Percentiles rank a stretch among this genome's conserved stretches.
These are phyloP conservation scores for Heteromormyrus szaboi DNA, from an alignment of 2,797 vertebrate genomes.

Conservation along the genomic window DNA sequence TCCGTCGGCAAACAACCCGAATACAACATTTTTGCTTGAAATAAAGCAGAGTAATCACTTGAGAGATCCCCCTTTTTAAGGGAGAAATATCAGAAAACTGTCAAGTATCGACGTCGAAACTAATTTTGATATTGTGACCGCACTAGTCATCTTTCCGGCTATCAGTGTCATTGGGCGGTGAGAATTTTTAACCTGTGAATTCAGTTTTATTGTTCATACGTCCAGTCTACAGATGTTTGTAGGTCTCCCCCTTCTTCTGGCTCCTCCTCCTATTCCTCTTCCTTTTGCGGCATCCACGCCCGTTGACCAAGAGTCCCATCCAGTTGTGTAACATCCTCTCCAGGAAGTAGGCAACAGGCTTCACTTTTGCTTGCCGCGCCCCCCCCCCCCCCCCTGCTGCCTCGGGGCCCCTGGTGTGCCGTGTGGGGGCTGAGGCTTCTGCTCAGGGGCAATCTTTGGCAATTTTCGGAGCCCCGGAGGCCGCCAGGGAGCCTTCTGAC, in stretches of 20 bases:
- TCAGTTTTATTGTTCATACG: background rate
- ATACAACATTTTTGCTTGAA: background rate
- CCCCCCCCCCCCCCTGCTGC: background rate
- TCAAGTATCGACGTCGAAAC: background rate
- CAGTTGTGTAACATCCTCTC: conserved; percentile 20
- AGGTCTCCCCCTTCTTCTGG: background rate
- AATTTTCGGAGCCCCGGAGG: background rate
- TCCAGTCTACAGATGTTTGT: background rate
- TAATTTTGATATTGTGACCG: background rate
- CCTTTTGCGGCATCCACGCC: background rate
- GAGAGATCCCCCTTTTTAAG: background rate
- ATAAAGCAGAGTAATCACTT: background rate
- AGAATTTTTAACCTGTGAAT: background rate
- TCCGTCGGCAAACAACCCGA: background rate
- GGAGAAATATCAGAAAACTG: background rate
- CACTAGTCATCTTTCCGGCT: background rate
- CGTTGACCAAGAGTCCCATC: background rate
- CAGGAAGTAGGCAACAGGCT: background rate
- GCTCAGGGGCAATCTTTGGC: background rate
- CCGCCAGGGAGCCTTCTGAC: background rate
- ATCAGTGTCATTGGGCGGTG: background rate
- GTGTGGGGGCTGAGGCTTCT: background rate
- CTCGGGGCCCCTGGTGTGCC: background rate
- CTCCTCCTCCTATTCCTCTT: background rate
- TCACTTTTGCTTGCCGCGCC: background rate